These are phyloP conservation scores for Etheostoma spectabile DNA, from an alignment of 2,113 vertebrate genomes.

Conservation along the genomic window DNA sequence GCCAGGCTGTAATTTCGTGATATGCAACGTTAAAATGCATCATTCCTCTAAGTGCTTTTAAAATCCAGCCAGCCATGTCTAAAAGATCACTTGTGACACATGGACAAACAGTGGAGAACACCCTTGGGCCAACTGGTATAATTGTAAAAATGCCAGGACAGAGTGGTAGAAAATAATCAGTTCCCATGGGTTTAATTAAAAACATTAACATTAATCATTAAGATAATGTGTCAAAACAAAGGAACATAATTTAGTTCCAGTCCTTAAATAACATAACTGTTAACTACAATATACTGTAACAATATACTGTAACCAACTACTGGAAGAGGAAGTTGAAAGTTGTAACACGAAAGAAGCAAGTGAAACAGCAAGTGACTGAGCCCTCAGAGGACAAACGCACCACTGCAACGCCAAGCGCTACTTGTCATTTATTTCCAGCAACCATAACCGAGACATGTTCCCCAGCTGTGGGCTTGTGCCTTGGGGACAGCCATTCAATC, in stretches of 20 bases:
- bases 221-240: background rate
- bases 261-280: background rate
- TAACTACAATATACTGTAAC: too few species aligned
- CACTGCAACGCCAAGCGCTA: background rate
- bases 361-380: conserved; percentile 18
- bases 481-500: conserved; percentile 35
- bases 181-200: conserved; percentile 7
- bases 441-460: conserved; percentile 2
- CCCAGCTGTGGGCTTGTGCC: conserved; percentile 23
- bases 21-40: conserved; percentile 62
- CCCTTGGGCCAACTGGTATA: conserved; percentile 39
- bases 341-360: background rate
- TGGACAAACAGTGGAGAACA: conserved; percentile 56
- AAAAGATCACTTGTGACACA: conserved; percentile 71
- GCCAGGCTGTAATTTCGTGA: conserved; percentile 47
- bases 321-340: background rate
- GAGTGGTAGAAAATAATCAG: background rate
- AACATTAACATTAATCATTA: background rate
- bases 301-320: background rate
- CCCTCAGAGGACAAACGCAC: conserved; percentile 26
- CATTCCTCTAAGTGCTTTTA: conserved; percentile 59
- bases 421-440: conserved; percentile 17
- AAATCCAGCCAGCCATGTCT: conserved; percentile 56
- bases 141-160: conserved; percentile 40
- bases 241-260: background rate